These are phyloP conservation scores for Oryctes rhinoceros DNA, from an alignment of 1,140 invertebrate species.

Conservation along the genomic window DNA sequence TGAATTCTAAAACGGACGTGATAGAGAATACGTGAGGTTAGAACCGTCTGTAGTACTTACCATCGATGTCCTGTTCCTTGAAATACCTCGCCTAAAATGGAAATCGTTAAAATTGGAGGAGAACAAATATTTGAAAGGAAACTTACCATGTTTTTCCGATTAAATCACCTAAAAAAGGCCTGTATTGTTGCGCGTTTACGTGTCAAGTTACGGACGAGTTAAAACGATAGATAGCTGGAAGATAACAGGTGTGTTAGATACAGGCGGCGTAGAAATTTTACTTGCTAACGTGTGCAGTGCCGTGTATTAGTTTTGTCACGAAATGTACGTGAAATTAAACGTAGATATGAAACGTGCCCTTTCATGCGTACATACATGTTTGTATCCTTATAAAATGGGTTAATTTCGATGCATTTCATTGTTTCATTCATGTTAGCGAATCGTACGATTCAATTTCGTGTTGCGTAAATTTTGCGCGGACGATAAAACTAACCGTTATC, in stretches of 20 bases:
- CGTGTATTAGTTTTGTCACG: neutral
- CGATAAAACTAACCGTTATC: neutral
- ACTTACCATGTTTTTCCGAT: constrained; percentile 36
- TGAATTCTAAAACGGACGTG: constrained; percentile 78
- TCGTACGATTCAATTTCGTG: neutral
- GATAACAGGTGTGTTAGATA: constrained; percentile 26
- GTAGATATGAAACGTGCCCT: too few species aligned
- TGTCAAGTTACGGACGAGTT: constrained; percentile 8
- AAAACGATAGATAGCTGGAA: neutral
- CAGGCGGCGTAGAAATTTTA: neutral
- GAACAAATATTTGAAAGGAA: constrained; percentile 51
- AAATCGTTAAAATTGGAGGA: neutral
- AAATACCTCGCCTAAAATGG: constrained; percentile 77
- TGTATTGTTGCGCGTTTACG: neutral
- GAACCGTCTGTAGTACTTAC: constrained; percentile 61
- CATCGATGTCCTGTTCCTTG: constrained; percentile 84
- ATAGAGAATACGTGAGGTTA: constrained; percentile 17
- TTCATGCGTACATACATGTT: too few species aligned
- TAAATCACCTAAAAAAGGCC: too few species aligned
- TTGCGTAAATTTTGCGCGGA: neutral
- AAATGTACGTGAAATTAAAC: neutral
- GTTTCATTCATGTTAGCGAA: neutral
- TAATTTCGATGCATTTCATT: too few species aligned
- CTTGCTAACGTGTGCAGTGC: neutral
- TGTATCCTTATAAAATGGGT: too few species aligned